Conservation (phyloP, 37 sponge, comb jelly and placozoan genomes). For the Haliclona indistincta region DNA sequence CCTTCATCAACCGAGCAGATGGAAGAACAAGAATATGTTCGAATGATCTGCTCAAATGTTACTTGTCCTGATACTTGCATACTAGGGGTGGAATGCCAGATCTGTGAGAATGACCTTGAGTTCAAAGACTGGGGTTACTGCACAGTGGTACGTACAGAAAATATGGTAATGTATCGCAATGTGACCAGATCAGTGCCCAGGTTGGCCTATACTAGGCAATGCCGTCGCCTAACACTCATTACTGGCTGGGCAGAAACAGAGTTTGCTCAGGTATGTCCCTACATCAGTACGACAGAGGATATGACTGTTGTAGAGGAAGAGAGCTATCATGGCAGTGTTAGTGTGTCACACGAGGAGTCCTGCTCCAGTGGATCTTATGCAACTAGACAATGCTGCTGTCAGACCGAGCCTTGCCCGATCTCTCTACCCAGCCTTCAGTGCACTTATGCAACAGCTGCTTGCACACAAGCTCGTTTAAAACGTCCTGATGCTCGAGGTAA, state of each 20-base stretch:
- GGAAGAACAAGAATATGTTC: not conserved
- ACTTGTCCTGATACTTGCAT: not conserved
- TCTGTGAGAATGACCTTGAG: not conserved
- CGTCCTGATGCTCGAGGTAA: too few relatives aligned
- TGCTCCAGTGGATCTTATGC: too few relatives aligned
- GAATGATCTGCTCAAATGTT: not conserved
- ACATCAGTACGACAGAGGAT: not conserved
- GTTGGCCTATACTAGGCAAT: not conserved
- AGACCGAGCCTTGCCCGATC: not conserved
- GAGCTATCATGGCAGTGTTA: not conserved
- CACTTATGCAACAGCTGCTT: too few relatives aligned
- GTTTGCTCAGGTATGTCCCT: slow-evolving; percentile 1
- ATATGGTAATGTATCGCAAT: not conserved
- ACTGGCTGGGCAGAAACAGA: not conserved
- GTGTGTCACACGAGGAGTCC: slow-evolving; percentile 1
- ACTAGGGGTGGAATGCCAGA: not conserved
- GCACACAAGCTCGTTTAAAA: too few relatives aligned
- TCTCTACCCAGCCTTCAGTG: too few relatives aligned
- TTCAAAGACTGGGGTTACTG: not conserved
- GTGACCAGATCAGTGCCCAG: not conserved
- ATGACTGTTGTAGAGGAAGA: not conserved
- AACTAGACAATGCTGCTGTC: not conserved
- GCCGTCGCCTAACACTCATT: not conserved
- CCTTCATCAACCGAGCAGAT: too few relatives aligned
- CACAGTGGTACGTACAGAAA: not conserved